Percentiles rank a stretch among this genome's conserved stretches.
phyloP scores from a whole-genome alignment of 2,797 vertebrate species.

The Cheirogaleus major region DNA sequence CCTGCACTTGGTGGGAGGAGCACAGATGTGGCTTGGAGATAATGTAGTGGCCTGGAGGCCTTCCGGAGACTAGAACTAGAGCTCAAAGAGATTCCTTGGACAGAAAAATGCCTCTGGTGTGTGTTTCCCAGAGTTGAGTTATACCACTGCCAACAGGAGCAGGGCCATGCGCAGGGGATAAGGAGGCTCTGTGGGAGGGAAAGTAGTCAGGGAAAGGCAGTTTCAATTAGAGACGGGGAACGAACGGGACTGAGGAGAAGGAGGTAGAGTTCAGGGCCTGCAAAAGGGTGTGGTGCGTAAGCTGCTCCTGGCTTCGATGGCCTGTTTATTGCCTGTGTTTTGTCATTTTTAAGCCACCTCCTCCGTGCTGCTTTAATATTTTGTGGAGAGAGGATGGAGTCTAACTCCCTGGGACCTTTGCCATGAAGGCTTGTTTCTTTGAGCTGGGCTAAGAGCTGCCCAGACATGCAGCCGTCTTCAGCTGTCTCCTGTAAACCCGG shows the following conservation, averaged over 20 bases:
- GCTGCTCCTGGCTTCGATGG: background rate
- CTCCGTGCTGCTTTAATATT: background rate
- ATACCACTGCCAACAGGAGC: background rate
- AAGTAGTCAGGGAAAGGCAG: background rate
- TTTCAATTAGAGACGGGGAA: background rate
- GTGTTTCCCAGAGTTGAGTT: background rate
- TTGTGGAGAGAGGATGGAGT: background rate
- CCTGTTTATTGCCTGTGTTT: background rate
- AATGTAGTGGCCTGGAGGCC: background rate
- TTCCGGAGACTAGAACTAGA: background rate
- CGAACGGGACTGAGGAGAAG: background rate
- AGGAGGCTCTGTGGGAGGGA: background rate
- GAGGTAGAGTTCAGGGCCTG: background rate
- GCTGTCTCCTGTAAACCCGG: background rate
- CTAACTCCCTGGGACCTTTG: slow-evolving; percentile 13
- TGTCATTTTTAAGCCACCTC: background rate
- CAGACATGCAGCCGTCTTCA: background rate
- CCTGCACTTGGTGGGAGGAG: background rate
- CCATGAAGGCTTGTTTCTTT: background rate
- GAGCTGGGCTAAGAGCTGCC: slow-evolving; percentile 52
- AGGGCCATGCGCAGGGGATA: background rate
- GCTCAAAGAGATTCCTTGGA: background rate
- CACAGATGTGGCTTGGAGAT: background rate
- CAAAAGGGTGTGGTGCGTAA: background rate
- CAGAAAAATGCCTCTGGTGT: background rate